phyloP scores from a whole-genome alignment of 2,888 invertebrate species.

The Eupeodes latifasciatus region DNA sequence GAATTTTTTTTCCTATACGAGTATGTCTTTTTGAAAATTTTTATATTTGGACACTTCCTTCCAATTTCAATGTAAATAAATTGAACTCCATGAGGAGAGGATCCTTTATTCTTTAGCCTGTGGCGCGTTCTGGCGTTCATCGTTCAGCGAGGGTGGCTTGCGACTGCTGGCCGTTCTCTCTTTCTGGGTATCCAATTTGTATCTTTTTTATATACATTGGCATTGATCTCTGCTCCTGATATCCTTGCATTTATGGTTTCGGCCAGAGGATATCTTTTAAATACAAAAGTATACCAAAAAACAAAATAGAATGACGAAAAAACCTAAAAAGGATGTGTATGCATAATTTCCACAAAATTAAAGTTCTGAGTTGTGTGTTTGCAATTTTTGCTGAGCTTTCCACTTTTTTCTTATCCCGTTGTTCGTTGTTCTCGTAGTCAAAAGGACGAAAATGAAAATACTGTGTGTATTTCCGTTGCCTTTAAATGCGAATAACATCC shows the following conservation, averaged over 20 bases:
- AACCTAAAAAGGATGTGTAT: conserved; percentile 67
- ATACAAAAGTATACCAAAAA: conserved; percentile 9
- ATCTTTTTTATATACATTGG: conserved; percentile 48
- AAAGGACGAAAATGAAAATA: conserved; percentile 52
- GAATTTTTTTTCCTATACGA: conserved; percentile 24
- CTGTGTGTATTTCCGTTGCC: conserved; percentile 60
- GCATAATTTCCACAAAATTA: conserved; percentile 75
- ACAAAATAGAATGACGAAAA: neutral
- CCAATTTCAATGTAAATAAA: conserved; percentile 76
- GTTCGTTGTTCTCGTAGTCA: conserved; percentile 22
- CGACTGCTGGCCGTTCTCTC: neutral
- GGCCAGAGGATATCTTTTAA: conserved; percentile 63
- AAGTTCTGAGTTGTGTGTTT: conserved; percentile 72
- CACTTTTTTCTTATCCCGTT: conserved; percentile 10
- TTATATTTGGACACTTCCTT: conserved; percentile 75
- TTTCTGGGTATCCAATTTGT: conserved; percentile 44
- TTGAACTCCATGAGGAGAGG: conserved; percentile 67
- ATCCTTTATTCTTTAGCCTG: conserved; percentile 41
- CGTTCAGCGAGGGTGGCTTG: too few relatives aligned
- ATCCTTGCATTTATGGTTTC: conserved; percentile 66
- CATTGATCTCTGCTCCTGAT: conserved; percentile 72
- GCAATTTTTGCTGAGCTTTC: conserved; percentile 64
- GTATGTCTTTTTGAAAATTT: conserved; percentile 60
- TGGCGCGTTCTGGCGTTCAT: neutral
- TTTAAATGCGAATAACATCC: conserved; percentile 69